phyloP scores from a whole-genome alignment of 2,888 invertebrate species.

The Bembecia ichneumoniformis region DNA sequence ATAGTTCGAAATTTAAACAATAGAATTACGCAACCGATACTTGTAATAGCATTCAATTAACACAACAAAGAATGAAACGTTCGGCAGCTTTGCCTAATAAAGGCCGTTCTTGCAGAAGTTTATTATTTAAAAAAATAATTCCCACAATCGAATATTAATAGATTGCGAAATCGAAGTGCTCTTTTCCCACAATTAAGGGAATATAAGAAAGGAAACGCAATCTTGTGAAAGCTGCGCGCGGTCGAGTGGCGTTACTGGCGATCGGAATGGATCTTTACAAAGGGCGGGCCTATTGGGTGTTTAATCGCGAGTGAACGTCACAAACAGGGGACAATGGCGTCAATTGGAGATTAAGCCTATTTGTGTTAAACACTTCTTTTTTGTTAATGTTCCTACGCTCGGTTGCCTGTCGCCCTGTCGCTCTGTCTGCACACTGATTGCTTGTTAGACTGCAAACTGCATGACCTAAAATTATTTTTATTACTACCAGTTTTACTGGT shows the following conservation, averaged over 20 bases:
- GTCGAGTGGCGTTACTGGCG: conserved; percentile 45
- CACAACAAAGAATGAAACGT: conserved; percentile 34
- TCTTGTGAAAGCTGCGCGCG: conserved; percentile 26
- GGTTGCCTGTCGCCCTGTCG: conserved; percentile 22
- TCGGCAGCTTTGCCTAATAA: conserved; percentile 32
- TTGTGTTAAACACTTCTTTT: conserved; percentile 53
- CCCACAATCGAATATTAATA: conserved; percentile 43
- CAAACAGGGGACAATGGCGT: conserved; percentile 38
- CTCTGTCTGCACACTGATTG: conserved; percentile 20
- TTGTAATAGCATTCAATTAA: conserved; percentile 29
- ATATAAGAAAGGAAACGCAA: conserved; percentile 31
- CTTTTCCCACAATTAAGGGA: conserved; percentile 55
- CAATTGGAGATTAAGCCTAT: conserved; percentile 55
- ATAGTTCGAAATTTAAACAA: conserved; percentile 18
- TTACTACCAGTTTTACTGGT: too few relatives aligned
- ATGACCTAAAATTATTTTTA: not conserved
- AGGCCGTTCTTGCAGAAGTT: conserved; percentile 10
- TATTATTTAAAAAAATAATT: conserved; percentile 16
- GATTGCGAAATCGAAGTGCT: conserved; percentile 47
- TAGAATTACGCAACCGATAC: conserved; percentile 12
- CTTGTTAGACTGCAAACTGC: conserved; percentile 15
- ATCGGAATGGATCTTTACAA: conserved; percentile 35
- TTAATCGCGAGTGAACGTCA: conserved; percentile 46
- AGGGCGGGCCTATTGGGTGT: conserved; percentile 46
- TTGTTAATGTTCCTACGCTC: conserved; percentile 44